These are phyloP conservation scores for Leucozona laternaria DNA, from an alignment of 2,888 invertebrate genomes.

Conservation along the genomic window DNA sequence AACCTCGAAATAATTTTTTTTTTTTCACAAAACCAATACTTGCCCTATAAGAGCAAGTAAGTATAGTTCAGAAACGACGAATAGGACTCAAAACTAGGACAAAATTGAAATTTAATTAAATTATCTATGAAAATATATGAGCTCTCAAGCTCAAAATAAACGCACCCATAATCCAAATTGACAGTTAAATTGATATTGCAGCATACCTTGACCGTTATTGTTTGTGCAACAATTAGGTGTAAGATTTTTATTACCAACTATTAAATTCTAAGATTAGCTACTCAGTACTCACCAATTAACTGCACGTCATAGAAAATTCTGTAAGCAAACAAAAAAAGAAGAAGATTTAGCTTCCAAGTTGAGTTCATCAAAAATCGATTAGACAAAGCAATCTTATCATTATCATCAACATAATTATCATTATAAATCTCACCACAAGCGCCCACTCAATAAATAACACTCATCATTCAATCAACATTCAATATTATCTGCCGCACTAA, in stretches of 20 bases:
- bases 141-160: not conserved
- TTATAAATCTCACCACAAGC: conserved; percentile 38
- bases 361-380: conserved; percentile 68
- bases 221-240: conserved; percentile 12
- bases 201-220: conserved; percentile 19
- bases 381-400: conserved; percentile 17
- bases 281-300: conserved; percentile 62
- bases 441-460: conserved; percentile 48
- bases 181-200: conserved; percentile 8
- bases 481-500: conserved; percentile 45
- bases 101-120: too few species aligned
- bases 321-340: conserved; percentile 48
- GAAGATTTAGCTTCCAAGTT: conserved; percentile 16
- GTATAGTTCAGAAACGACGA: too few species aligned
- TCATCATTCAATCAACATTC: conserved; percentile 49
- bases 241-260: conserved; percentile 20
- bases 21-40: too few species aligned
- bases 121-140: too few species aligned
- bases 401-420: conserved; percentile 21
- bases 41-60: too few species aligned
- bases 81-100: too few species aligned
- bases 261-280: not conserved
- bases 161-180: conserved; percentile 27
- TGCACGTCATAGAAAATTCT: conserved; percentile 72
- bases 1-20: too few species aligned